Evolutionary conservation across 1,140 invertebrate genomes (phyloP).

Genomic region (Brachionus plicatilis): DNA sequence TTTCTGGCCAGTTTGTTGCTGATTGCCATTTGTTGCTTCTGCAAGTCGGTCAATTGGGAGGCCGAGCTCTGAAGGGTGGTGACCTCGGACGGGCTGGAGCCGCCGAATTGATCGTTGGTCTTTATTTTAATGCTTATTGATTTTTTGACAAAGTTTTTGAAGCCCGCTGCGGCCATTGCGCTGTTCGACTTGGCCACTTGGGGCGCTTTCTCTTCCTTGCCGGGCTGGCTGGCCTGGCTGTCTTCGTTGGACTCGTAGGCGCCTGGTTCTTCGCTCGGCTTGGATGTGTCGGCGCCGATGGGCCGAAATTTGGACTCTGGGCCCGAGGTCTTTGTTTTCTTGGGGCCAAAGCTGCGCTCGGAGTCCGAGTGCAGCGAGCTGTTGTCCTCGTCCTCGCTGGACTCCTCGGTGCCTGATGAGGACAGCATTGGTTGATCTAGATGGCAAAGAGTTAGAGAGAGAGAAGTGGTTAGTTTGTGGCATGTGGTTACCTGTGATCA

Average conservation of each 20-base stretch:
- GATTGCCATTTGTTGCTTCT: constrained; percentile 12
- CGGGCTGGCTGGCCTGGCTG: neutral
- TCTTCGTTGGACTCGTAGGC: neutral
- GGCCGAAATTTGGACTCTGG: neutral
- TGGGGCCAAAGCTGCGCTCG: neutral
- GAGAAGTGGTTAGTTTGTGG: no score
- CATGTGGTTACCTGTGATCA: constrained; percentile 47
- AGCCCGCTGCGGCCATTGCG: constrained; percentile 16
- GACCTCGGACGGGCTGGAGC: neutral
- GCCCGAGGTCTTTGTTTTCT: neutral
- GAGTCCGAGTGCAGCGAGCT: neutral
- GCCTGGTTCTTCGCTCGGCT: neutral
- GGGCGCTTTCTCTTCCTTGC: neutral
- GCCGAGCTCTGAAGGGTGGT: neutral
- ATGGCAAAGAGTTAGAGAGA: neutral
- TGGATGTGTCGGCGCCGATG: neutral
- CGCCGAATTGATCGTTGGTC: neutral
- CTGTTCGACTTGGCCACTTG: neutral
- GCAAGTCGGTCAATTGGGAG: neutral
- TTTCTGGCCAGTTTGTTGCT: constrained; percentile 24
- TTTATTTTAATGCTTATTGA: constrained; percentile 40
- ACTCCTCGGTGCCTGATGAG: constrained; percentile 38
- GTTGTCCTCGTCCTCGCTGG: constrained; percentile 12
- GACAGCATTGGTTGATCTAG: constrained; percentile 39
- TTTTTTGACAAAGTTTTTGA: constrained; percentile 40